phyloP scores from a whole-genome alignment of 1,140 invertebrate species.

The Sweltsa coloradensis region DNA sequence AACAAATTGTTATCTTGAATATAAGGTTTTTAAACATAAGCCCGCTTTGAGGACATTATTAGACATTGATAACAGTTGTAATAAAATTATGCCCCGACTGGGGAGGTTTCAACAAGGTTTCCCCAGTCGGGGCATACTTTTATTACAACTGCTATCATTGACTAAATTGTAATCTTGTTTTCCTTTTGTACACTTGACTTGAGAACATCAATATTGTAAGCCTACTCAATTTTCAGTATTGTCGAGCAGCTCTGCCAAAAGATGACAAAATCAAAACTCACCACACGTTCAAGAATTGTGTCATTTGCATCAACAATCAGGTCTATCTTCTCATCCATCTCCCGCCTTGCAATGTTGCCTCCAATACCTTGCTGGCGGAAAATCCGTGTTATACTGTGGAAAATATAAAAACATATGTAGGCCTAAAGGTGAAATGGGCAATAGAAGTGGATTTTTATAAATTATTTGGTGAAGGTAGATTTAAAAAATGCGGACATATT shows the following conservation, averaged over 20 bases:
- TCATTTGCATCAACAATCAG: slow-evolving; percentile 65
- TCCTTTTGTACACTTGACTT: not conserved
- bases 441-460: not conserved
- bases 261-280: too few relatives aligned
- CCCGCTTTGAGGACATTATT: too few relatives aligned
- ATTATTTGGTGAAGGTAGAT: not conserved
- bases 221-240: not conserved
- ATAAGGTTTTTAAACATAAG: too few relatives aligned
- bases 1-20: too few relatives aligned
- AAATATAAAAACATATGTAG: slow-evolving; percentile 2
- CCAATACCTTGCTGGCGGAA: slow-evolving; percentile 37
- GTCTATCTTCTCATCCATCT: slow-evolving; percentile 60
- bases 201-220: not conserved
- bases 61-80: not conserved
- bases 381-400: slow-evolving; percentile 7
- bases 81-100: too few relatives aligned
- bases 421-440: too few relatives aligned
- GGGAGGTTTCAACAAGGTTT: not conserved
- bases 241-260: slow-evolving; percentile 11
- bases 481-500: not conserved
- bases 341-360: slow-evolving; percentile 40
- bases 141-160: not conserved
- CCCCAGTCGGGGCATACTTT: too few relatives aligned
- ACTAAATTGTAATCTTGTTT: too few relatives aligned
- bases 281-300: slow-evolving; percentile 64